These are phyloP conservation scores for Pungitius pungitius DNA, from an alignment of 2,113 vertebrate species.

Conservation along the genomic window DNA sequence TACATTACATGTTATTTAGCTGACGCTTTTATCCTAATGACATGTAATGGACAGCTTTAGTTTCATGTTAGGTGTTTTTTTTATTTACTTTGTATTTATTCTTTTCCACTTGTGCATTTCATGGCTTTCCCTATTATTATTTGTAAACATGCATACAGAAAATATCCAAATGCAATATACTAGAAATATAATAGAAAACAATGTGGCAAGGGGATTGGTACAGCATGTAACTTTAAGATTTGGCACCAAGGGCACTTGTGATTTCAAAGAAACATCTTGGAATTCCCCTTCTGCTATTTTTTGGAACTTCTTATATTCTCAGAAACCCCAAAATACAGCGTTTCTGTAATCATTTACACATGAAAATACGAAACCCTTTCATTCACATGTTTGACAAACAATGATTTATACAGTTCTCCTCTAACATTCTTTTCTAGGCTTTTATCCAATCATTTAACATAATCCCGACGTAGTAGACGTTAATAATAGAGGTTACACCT, in stretches of 20 bases:
- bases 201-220: neutral
- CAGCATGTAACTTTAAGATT: neutral
- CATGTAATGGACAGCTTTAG: neutral
- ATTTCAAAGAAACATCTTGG: slow-evolving; percentile 22
- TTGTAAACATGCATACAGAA: neutral
- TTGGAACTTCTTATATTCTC: neutral
- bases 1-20: no score
- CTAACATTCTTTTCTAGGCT: neutral
- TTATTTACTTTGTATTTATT: neutral
- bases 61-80: neutral
- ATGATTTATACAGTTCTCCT: neutral
- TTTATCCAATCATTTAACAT: neutral
- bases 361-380: neutral
- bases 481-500: neutral
- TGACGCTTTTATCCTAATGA: no score
- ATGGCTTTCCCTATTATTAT: neutral
- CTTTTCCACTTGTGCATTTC: neutral
- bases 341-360: neutral
- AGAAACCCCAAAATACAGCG: neutral
- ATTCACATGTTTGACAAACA: neutral
- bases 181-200: slow-evolving; percentile 40
- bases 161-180: neutral
- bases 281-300: slow-evolving; percentile 12
- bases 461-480: neutral
- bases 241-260: neutral